These are phyloP conservation scores for Heteractis magnifica DNA, from an alignment of 92 coral and sea anemone species.

Conservation along the genomic window DNA sequence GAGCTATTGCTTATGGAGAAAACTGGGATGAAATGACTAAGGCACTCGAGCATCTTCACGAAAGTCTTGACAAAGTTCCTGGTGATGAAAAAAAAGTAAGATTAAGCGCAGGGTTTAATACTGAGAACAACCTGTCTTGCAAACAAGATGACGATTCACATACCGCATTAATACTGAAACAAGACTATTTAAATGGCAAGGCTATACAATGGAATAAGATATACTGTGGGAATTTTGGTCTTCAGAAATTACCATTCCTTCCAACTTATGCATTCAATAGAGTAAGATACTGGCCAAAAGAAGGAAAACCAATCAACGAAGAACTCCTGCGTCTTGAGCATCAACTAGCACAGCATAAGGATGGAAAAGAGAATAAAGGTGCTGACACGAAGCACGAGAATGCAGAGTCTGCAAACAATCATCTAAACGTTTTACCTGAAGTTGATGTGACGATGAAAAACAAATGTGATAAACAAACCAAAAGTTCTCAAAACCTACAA, in stretches of 20 bases:
- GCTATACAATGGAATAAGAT: conserved; percentile 2
- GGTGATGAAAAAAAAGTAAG: neutral
- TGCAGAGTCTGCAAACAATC: neutral
- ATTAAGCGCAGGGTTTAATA: conserved; percentile 3
- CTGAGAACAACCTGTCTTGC: neutral
- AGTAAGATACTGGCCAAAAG: conserved; percentile 11
- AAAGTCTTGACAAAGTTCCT: neutral
- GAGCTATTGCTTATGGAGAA: conserved; percentile 9
- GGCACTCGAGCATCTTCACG: neutral
- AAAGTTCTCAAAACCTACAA: neutral
- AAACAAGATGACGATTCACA: neutral
- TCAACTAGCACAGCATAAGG: neutral
- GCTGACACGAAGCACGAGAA: neutral
- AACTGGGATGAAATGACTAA: conserved; percentile 12
- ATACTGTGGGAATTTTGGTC: neutral
- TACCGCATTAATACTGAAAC: neutral
- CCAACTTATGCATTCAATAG: conserved; percentile 9
- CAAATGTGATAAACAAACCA: neutral
- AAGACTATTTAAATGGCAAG: conserved; percentile 5
- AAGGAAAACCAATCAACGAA: neutral
- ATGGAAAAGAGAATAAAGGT: neutral
- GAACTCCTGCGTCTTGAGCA: neutral
- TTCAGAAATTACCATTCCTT: neutral
- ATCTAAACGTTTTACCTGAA: neutral
- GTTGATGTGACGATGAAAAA: neutral